A percentile compares a stretch with the other conserved stretches of the same genome.
These are phyloP conservation scores for Dasypolia templi DNA, from an alignment of 2,888 invertebrate species.

Conservation along the genomic window DNA sequence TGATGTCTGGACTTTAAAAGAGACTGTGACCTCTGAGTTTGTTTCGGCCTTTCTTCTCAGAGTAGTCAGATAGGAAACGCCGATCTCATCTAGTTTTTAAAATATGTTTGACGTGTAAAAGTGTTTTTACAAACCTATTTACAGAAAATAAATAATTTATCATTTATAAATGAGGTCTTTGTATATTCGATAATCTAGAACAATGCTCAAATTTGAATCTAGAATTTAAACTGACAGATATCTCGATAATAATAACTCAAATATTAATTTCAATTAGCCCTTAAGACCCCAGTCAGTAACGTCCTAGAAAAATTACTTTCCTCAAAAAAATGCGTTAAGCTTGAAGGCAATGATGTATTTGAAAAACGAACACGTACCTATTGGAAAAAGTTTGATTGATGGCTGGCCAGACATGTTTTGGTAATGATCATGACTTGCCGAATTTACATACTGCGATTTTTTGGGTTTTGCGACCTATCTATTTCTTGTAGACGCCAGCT, in stretches of 20 bases:
- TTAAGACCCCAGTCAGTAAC: neutral
- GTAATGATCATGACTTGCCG: slow-evolving; percentile 17
- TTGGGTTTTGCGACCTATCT: neutral
- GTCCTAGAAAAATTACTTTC: neutral
- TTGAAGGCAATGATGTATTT: neutral
- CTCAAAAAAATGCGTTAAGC: neutral
- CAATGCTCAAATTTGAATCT: slow-evolving; percentile 7
- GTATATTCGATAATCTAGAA: neutral
- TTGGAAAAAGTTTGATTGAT: slow-evolving; percentile 31
- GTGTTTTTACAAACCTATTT: too few relatives aligned
- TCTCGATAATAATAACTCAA: slow-evolving; percentile 5
- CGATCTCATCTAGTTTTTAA: too few relatives aligned
- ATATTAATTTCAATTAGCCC: slow-evolving; percentile 1
- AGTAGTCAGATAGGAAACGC: too few relatives aligned
- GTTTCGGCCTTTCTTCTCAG: too few relatives aligned
- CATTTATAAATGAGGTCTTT: too few relatives aligned
- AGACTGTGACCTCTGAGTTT: too few relatives aligned
- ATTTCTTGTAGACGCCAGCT: neutral
- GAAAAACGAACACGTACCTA: slow-evolving; percentile 19
- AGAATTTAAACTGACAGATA: slow-evolving; percentile 13
- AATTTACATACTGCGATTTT: slow-evolving; percentile 7
- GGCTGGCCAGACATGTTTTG: slow-evolving; percentile 10
- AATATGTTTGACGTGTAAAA: too few relatives aligned
- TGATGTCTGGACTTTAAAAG: too few relatives aligned
- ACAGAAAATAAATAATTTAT: too few relatives aligned